These are phyloP conservation scores for Hydra vulgaris DNA, from an alignment of 30 jellyfish, hydroid and myxozoan species.

Conservation along the genomic window DNA sequence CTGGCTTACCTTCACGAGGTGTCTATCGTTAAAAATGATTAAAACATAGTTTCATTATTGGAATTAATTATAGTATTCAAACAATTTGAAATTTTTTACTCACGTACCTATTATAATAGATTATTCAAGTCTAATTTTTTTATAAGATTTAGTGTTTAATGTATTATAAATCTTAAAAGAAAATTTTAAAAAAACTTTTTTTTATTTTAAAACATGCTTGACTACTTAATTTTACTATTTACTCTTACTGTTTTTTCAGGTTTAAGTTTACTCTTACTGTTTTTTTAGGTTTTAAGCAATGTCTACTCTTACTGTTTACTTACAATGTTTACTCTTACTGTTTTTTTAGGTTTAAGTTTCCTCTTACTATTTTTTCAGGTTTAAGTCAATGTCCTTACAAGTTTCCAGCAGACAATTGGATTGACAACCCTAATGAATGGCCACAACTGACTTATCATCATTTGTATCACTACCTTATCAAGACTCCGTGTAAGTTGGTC, in stretches of 20 bases:
- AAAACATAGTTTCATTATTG: too few relatives aligned
- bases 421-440: background rate
- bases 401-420: background rate
- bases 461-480: constrained; percentile 31
- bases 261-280: too few relatives aligned
- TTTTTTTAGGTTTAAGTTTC: background rate
- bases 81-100: too few relatives aligned
- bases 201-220: background rate
- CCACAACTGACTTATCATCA: background rate
- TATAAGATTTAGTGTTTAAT: background rate
- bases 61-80: too few relatives aligned
- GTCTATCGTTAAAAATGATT: too few relatives aligned
- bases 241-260: too few relatives aligned
- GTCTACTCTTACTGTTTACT: too few relatives aligned
- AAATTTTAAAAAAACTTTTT: background rate
- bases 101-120: too few relatives aligned
- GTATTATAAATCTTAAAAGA: background rate
- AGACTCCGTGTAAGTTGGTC: background rate
- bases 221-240: background rate
- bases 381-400: background rate
- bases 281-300: too few relatives aligned
- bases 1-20: too few relatives aligned
- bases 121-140: background rate
- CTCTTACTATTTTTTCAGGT: background rate
- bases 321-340: background rate